Base-by-base conservation (phyloP, 2,797 vertebrate species). In the Ceyx erithaca region DNA sequence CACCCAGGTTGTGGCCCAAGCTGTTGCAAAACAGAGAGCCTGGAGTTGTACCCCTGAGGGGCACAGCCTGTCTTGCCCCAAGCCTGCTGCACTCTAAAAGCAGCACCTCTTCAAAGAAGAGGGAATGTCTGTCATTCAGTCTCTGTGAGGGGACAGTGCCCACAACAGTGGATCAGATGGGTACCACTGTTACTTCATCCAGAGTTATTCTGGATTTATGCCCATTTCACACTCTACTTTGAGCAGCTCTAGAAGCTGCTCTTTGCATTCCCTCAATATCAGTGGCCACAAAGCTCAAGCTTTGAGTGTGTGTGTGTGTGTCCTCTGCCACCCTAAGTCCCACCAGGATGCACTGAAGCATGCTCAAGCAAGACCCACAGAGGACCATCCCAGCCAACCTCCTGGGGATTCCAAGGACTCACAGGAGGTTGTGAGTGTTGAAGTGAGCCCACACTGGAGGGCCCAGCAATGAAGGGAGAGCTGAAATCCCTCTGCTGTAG, bases 1-100 rank as follows among this genome's bases (percentile, higher is more conserved):
- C n/a, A 20, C 14, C 35, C 80, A 79, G 11, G 3, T 6, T 23
- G 20, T 26, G 41, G 26, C 26, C 30, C 35, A 10, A 28, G 2
- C 13, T 1, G 10, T 63, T 51, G 26, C 48, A 28, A 21, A 72
- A 22, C 22, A 49, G 68, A 40, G 7, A 45, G 5, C 20, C 52
- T 0, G 1, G 46, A 63, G 49, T 31, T 26, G 3, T 3, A 4
- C 14, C 25, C 13, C 16, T 4, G 4, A 12, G 43, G 2, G 8
- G 8, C 48, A 41, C 48, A 67, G 66, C 31, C 45, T 43, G 6
- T 11, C 31, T 19, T 28, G 19, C 18, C 30, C 40, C 37, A 17
- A 9, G 9, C 33, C 35, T 0, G 1, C 30, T 12, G 59, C 8
- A 41, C 5, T 41, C 23, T 55, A 48, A 31, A 18, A 21, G 10